Evolutionary conservation across 2,797 vertebrate species (phyloP).

Genomic region (Crossoptilon crossoptilon): DNA sequence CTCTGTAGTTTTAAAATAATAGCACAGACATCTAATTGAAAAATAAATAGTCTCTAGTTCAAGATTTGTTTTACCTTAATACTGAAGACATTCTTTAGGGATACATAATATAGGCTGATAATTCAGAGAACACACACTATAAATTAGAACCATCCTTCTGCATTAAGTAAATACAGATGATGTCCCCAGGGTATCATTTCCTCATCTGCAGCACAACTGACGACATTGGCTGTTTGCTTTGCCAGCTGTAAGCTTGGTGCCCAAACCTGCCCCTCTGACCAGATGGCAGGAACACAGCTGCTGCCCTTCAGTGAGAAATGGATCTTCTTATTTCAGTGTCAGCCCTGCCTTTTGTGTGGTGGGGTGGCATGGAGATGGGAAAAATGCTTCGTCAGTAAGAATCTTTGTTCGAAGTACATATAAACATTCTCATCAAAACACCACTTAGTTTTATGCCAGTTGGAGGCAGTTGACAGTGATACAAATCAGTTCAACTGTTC

Average conservation of each 20-base stretch:
- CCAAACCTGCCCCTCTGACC: background rate
- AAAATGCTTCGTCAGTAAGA: background rate
- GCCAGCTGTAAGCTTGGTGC: background rate
- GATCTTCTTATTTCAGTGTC: background rate
- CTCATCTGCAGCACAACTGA: background rate
- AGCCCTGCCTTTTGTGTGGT: background rate
- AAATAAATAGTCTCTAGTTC: slow-evolving; percentile 37
- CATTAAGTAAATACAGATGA: background rate
- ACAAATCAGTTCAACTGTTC: background rate
- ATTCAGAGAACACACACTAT: background rate
- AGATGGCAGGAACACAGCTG: background rate
- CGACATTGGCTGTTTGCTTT: background rate
- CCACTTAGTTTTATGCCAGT: background rate
- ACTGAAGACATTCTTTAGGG: background rate
- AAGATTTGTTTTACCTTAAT: background rate
- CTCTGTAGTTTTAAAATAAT: background rate
- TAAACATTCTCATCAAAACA: background rate
- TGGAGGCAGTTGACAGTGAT: background rate
- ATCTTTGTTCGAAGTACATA: background rate
- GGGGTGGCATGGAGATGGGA: background rate
- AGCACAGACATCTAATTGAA: background rate
- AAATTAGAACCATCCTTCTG: slow-evolving; percentile 17
- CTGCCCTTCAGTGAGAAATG: background rate
- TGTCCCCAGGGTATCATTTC: background rate
- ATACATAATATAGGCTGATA: slow-evolving; percentile 12